phyloP scores from a whole-genome alignment of 1,140 invertebrate genomes.

The Caenorhabditis remanei region DNA sequence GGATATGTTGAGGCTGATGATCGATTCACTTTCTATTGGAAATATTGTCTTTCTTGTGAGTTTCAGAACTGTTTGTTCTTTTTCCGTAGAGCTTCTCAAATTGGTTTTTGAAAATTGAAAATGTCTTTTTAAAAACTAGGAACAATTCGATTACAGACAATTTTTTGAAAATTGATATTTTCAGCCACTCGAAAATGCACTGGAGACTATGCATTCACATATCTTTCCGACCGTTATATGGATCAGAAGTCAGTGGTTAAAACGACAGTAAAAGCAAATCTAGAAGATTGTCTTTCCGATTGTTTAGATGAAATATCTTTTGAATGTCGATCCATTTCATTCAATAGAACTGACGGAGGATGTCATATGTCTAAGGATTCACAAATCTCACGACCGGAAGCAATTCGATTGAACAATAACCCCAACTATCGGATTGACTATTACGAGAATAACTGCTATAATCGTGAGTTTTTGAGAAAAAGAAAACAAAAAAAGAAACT shows the following conservation, averaged over 20 bases:
- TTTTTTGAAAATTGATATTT: slow-evolving; percentile 5
- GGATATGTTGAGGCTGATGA: slow-evolving; percentile 77
- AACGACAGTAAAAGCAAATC: slow-evolving; percentile 59
- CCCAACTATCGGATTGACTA: slow-evolving; percentile 77
- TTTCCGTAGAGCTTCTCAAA: not conserved
- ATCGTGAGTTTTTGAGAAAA: slow-evolving; percentile 68
- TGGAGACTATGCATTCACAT: slow-evolving; percentile 77
- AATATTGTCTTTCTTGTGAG: slow-evolving; percentile 77
- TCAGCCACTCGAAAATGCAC: slow-evolving; percentile 73
- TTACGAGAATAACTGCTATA: slow-evolving; percentile 78
- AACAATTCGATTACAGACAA: too few relatives aligned
- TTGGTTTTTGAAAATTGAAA: too few relatives aligned
- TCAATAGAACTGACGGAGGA: slow-evolving; percentile 76
- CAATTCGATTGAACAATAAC: slow-evolving; percentile 77
- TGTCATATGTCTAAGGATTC: slow-evolving; percentile 76
- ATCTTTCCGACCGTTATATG: slow-evolving; percentile 77
- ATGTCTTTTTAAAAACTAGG: too few relatives aligned
- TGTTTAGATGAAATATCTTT: slow-evolving; percentile 74
- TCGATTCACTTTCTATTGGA: slow-evolving; percentile 78
- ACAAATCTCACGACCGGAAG: slow-evolving; percentile 74
- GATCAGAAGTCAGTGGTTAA: slow-evolving; percentile 68
- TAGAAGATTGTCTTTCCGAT: slow-evolving; percentile 77
- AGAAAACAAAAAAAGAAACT: not conserved
- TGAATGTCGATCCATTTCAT: slow-evolving; percentile 73
- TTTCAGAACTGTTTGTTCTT: slow-evolving; percentile 23